These are phyloP conservation scores for Amaurobius ferox DNA, from an alignment of 2,888 invertebrate species.

Conservation along the genomic window DNA sequence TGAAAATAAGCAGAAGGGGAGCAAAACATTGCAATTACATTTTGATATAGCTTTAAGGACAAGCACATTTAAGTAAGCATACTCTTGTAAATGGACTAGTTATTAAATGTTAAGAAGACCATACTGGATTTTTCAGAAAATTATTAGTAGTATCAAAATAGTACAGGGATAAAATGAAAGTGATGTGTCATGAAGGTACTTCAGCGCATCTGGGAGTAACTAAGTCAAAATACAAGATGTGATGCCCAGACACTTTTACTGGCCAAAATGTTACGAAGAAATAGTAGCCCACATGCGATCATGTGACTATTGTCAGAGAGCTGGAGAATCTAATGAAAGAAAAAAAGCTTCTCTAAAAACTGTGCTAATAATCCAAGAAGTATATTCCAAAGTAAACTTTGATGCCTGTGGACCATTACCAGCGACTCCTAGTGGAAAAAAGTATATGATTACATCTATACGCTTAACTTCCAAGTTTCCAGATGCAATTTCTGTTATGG, in stretches of 20 bases:
- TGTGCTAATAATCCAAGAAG: neutral
- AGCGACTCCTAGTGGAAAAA: too few relatives aligned
- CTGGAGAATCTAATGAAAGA: neutral
- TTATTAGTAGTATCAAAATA: neutral
- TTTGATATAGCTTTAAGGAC: too few relatives aligned
- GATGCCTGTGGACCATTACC: conserved; percentile 15
- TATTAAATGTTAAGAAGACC: too few relatives aligned
- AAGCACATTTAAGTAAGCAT: too few relatives aligned
- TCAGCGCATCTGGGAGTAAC: neutral
- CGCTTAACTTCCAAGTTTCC: conserved; percentile 6
- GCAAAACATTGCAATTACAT: too few relatives aligned
- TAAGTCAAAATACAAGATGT: neutral
- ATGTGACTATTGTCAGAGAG: neutral
- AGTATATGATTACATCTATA: neutral
- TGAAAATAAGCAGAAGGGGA: too few relatives aligned
- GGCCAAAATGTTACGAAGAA: neutral
- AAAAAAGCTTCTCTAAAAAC: neutral
- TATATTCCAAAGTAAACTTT: neutral
- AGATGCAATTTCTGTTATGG: neutral
- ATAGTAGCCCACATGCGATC: neutral
- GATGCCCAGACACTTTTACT: neutral
- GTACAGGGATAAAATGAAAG: neutral
- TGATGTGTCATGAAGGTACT: neutral
- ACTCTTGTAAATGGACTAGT: too few relatives aligned
- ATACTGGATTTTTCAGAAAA: too few relatives aligned